These are phyloP conservation scores for Acanthopagrus latus DNA, from an alignment of 2,797 vertebrate species.

Conservation along the genomic window DNA sequence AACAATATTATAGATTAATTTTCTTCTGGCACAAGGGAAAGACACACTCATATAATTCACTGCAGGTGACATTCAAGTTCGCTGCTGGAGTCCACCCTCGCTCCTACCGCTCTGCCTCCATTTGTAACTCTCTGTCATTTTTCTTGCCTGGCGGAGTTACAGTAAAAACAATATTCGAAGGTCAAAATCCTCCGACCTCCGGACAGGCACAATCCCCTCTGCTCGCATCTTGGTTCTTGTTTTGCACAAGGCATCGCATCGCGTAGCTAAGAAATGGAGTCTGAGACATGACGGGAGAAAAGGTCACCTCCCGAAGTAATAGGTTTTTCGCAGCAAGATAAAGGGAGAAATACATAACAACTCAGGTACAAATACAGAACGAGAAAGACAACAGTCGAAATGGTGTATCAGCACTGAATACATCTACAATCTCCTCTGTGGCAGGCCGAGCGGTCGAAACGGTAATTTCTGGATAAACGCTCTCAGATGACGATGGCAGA, in stretches of 20 bases:
- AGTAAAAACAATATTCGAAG: constrained; percentile 66
- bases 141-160: constrained; percentile 30
- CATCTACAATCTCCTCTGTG: constrained; percentile 23
- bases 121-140: constrained; percentile 56
- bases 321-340: background rate
- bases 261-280: constrained; percentile 43
- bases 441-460: constrained; percentile 17
- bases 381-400: constrained; percentile 9
- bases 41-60: constrained; percentile 38
- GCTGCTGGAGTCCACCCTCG: constrained; percentile 7
- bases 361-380: background rate
- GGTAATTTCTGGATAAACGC: constrained; percentile 64
- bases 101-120: constrained; percentile 42
- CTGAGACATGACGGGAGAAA: constrained; percentile 48
- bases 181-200: constrained; percentile 55
- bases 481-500: constrained; percentile 66
- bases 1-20: constrained; percentile 52
- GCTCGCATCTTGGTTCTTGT: constrained; percentile 25
- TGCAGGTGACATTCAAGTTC: constrained; percentile 67
- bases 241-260: constrained; percentile 9
- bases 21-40: constrained; percentile 26
- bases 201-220: constrained; percentile 16
- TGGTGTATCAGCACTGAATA: constrained; percentile 3
- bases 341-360: constrained; percentile 8
- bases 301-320: constrained; percentile 59